Percentiles rank a stretch among this genome's conserved stretches.
Evolutionary conservation across 2,797 vertebrate genomes (phyloP).

Genomic region (Diplodus puntazzo): DNA sequence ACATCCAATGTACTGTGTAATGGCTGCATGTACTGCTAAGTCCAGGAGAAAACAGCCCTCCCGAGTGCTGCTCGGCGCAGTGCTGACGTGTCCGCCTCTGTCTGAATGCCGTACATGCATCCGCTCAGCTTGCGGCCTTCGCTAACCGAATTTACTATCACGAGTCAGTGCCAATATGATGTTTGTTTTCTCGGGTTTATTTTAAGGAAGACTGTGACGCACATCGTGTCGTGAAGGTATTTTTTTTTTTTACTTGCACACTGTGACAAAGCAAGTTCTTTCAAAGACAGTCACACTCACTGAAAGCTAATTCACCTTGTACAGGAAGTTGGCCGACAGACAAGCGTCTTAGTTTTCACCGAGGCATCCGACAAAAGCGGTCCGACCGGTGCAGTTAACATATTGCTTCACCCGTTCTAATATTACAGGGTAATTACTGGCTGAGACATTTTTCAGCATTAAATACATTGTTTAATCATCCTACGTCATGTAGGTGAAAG

Average conservation of each 20-base stretch:
- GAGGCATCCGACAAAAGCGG: constrained; percentile 64
- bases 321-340: constrained; percentile 69
- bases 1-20: constrained; percentile 67
- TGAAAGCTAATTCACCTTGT: constrained; percentile 45
- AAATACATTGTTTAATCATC: constrained; percentile 34
- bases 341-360: constrained; percentile 69
- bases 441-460: constrained; percentile 16
- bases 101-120: constrained; percentile 46
- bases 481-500: not conserved
- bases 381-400: constrained; percentile 48
- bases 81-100: constrained; percentile 46
- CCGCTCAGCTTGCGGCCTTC: constrained; percentile 18
- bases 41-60: constrained; percentile 63
- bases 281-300: constrained; percentile 46
- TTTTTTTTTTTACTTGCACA: constrained; percentile 22
- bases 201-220: constrained; percentile 62
- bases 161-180: constrained; percentile 17
- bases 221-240: constrained; percentile 19
- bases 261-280: constrained; percentile 61
- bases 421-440: constrained; percentile 51
- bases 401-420: constrained; percentile 47
- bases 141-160: constrained; percentile 5
- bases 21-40: constrained; percentile 46
- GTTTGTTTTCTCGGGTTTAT: constrained; percentile 52
- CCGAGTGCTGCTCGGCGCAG: constrained; percentile 38